phyloP scores from a whole-genome alignment of 2,888 invertebrate genomes.

The Cerastoderma edule region DNA sequence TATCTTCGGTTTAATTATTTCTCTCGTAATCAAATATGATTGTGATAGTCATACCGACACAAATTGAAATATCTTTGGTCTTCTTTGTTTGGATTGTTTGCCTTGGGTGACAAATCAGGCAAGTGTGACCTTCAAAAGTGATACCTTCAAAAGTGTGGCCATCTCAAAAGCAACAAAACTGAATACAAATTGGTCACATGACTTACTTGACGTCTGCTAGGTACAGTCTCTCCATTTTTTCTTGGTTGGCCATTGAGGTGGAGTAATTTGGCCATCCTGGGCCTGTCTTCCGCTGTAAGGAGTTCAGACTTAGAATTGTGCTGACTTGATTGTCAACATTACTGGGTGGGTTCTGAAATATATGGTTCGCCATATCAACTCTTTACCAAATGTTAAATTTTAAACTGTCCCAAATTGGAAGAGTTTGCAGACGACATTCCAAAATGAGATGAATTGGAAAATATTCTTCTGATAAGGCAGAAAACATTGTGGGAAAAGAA shows the following conservation, averaged over 20 bases:
- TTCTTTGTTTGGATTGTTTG: not conserved
- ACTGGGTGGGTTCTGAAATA: too few relatives aligned
- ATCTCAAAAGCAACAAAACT: not conserved
- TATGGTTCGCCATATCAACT: too few relatives aligned
- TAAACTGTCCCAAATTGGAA: too few relatives aligned
- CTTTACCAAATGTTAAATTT: too few relatives aligned
- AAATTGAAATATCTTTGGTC: not conserved
- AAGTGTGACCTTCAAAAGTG: not conserved
- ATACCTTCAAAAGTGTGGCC: not conserved
- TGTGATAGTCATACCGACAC: not conserved
- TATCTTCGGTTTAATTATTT: too few relatives aligned
- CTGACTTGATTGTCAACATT: not conserved
- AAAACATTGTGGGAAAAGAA: too few relatives aligned
- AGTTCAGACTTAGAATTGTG: not conserved
- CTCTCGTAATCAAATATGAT: not conserved
- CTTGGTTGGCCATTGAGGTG: constrained; percentile 53
- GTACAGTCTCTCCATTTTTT: constrained; percentile 54
- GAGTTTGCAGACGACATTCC: not conserved
- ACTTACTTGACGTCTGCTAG: constrained; percentile 53
- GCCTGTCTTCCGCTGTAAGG: constrained; percentile 32
- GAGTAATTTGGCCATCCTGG: constrained; percentile 31
- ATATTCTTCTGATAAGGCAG: not conserved
- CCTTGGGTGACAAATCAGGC: not conserved
- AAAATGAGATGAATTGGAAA: not conserved
- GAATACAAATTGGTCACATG: not conserved